Evolutionary conservation across 2,113 vertebrate species (phyloP).

Genomic region (Ameiurus melas): DNA sequence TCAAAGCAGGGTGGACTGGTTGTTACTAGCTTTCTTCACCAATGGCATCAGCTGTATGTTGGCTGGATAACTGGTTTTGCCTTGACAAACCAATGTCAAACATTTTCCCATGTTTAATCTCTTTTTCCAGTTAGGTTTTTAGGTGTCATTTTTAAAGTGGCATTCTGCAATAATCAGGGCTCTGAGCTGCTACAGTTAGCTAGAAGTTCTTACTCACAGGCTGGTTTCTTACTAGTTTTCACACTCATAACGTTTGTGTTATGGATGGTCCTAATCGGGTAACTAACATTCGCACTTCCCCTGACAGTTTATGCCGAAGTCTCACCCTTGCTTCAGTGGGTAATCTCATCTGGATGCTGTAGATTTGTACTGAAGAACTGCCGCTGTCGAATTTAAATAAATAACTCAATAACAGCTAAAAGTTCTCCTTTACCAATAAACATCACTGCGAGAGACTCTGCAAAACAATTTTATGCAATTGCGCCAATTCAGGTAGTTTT

Average conservation of each 20-base stretch:
- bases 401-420: not conserved
- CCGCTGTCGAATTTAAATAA: not conserved
- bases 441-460: no score
- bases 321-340: not conserved
- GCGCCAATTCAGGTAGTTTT: no score
- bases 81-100: not conserved
- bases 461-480: no score
- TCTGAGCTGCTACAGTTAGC: not conserved
- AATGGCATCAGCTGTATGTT: not conserved
- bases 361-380: not conserved
- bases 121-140: not conserved
- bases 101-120: not conserved
- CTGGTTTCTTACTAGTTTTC: not conserved
- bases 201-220: not conserved
- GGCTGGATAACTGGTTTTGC: not conserved
- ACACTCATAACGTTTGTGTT: not conserved
- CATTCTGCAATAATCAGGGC: not conserved
- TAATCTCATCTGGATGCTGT: not conserved
- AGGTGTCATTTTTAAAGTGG: not conserved
- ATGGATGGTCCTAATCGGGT: not conserved
- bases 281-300: not conserved
- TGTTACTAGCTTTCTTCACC: not conserved
- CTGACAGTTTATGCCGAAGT: not conserved
- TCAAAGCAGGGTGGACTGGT: not conserved
- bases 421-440: no score